Base-by-base conservation (phyloP, 2,797 vertebrate species). In the Amphiprion clarkii region DNA sequence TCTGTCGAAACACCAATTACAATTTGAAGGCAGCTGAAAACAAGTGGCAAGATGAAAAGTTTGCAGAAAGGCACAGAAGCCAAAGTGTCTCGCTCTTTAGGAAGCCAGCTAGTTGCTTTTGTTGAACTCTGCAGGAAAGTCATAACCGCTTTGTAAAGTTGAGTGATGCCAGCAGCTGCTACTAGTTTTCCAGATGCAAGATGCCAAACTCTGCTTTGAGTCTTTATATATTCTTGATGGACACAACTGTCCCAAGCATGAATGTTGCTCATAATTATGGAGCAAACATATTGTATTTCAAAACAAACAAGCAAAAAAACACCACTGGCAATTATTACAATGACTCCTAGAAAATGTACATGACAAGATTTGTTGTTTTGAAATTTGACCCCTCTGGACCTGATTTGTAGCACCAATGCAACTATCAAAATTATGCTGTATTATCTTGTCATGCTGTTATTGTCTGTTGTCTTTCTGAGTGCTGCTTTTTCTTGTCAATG, bases 1-100 rank as follows among this genome's bases (percentile, higher is more conserved):
- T 72, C 55, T 83, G 80, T 53, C 78, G 48, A 88, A 79, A 85
- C 48, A 63, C 59, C 51, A 77, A 74, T 86, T 78, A 74, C 57
- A 78, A 81, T 76, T 76, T 39, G 48, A 60, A 74, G 68, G 63
- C 54, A 56, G 31, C 31, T 0, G 36, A 77, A 87, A 87, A 75
- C 67, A 69, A 84, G n/a, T 42, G 14, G 49, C 4, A 56, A 11
- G 82, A 80, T 55, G 5, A 76, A 60, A 81, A 70, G 51, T 84
- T 80, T 71, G 58, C 49, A 79, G 55, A 39, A 33, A 68, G 23
- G 23, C 23, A 21, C 1, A 59, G 14, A 44, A 63, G 51, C 33
- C 63, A 60, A 21, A 23, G 1, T n/a, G 4, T 57, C 53, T 71
- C 6, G n/a, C 57, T 76, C 48, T 66, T 57, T 66, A 78, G 6